Percentiles rank a stretch among this genome's conserved stretches.
Evolutionary conservation across 2,888 invertebrate species (phyloP).

Genomic region (Prostheceraeus crozeri): DNA sequence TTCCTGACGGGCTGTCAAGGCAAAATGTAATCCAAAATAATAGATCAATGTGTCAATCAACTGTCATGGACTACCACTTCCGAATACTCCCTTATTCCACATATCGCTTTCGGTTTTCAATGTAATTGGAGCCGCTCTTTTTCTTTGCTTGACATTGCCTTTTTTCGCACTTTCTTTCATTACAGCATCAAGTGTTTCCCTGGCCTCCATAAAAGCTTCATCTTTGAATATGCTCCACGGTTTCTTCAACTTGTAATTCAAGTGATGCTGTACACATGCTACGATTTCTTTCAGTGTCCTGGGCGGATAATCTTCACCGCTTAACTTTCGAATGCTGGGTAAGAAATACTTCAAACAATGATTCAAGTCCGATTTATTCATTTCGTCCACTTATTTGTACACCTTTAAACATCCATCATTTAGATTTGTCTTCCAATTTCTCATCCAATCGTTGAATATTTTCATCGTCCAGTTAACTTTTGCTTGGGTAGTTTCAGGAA

Average conservation of each 20-base stretch:
- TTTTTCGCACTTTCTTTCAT: constrained; percentile 16
- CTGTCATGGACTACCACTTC: constrained; percentile 3
- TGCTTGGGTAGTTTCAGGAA: constrained; percentile 18
- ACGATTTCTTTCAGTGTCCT: constrained; percentile 5
- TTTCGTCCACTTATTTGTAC: constrained; percentile 16
- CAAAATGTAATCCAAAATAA: constrained; percentile 14
- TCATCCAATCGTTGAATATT: constrained; percentile 3
- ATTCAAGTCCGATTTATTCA: constrained; percentile 5
- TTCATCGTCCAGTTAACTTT: neutral
- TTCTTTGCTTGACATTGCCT: constrained; percentile 12
- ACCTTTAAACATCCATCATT: constrained; percentile 14
- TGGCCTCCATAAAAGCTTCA: neutral
- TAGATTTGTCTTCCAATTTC: constrained; percentile 8
- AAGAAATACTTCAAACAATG: constrained; percentile 1
- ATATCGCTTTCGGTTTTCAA: neutral
- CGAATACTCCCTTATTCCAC: constrained; percentile 17
- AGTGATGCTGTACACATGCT: constrained; percentile 15
- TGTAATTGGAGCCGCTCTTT: constrained; percentile 9
- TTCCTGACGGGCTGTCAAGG: constrained; percentile 12
- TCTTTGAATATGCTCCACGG: constrained; percentile 15
- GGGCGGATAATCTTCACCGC: constrained; percentile 18
- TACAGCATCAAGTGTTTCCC: constrained; percentile 15
- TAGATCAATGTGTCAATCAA: constrained; percentile 7
- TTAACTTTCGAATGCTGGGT: neutral
- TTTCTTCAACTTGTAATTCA: constrained; percentile 14